A percentile compares a stretch with the other conserved stretches of the same genome.
Conservation (phyloP, 2,113 vertebrate species). For the Trematocara nigrifrons region DNA sequence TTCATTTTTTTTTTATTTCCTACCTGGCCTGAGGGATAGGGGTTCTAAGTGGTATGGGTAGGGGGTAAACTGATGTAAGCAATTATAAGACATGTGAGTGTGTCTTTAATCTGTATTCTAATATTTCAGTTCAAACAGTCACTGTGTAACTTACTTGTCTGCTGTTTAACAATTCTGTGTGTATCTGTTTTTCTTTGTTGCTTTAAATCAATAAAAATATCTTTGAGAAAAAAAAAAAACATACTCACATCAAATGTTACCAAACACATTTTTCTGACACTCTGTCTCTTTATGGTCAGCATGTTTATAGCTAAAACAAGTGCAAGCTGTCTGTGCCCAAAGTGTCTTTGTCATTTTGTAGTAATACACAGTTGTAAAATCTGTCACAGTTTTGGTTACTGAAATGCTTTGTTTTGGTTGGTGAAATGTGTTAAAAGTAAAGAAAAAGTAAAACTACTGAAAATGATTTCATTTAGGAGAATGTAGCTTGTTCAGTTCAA, state of each 20-base stretch:
- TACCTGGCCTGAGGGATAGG: too few relatives aligned
- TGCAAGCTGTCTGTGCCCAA: not conserved
- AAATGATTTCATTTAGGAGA: not conserved
- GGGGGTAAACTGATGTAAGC: too few relatives aligned
- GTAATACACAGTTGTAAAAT: not conserved
- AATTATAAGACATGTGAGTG: too few relatives aligned
- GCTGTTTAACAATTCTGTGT: too few relatives aligned
- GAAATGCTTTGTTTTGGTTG: not conserved
- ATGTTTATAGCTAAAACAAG: not conserved
- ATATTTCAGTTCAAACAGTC: too few relatives aligned
- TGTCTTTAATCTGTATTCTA: too few relatives aligned
- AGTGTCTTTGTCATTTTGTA: not conserved
- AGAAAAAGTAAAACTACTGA: not conserved
- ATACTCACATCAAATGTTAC: not conserved
- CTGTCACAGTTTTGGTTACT: not conserved
- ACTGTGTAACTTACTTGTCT: too few relatives aligned
- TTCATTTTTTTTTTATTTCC: too few relatives aligned
- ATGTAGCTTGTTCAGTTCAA: not conserved
- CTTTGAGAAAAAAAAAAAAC: too few relatives aligned
- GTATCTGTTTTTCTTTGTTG: too few relatives aligned
- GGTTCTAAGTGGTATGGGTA: too few relatives aligned
- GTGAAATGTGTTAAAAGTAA: not conserved
- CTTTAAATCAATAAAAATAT: too few relatives aligned
- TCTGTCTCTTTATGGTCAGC: not conserved
- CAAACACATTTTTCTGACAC: not conserved